A percentile compares a stretch with the other conserved stretches of the same genome.
Conservation (phyloP, 2,113 vertebrate genomes). For the Tor tambroides region DNA sequence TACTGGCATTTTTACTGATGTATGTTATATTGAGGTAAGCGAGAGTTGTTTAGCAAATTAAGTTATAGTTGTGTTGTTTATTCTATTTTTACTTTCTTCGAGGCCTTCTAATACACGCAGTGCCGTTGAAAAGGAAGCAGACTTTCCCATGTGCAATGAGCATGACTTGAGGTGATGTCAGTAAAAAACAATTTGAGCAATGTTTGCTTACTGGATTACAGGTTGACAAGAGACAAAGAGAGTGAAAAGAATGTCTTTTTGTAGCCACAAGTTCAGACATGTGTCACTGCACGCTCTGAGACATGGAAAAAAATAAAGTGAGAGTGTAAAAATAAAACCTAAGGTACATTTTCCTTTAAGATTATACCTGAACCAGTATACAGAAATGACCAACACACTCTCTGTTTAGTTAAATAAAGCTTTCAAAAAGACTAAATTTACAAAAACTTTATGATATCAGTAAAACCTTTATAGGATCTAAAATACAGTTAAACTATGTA, state of each 20-base stretch:
- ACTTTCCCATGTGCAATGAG: constrained; percentile 46
- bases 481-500: not conserved
- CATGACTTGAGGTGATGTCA: constrained; percentile 60
- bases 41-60: not conserved
- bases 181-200: constrained; percentile 44
- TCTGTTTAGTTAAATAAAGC: not conserved
- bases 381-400: not conserved
- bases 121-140: constrained; percentile 67
- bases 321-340: not conserved
- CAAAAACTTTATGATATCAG: not conserved
- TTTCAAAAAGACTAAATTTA: too few relatives aligned
- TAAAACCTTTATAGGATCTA: not conserved
- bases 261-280: constrained; percentile 33
- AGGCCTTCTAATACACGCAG: constrained; percentile 34
- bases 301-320: not conserved
- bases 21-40: not conserved
- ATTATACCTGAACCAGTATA: not conserved
- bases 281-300: not conserved
- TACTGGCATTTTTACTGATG: not conserved
- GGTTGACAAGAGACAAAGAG: not conserved
- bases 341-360: too few relatives aligned
- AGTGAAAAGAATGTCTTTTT: constrained; percentile 22
- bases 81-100: not conserved
- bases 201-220: constrained; percentile 28
- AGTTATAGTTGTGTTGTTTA: not conserved